Evolutionary conservation across 1,140 invertebrate genomes (phyloP), one percentile per base, ranked within the genome.

Genomic region (Meteorus sp.): DNA sequence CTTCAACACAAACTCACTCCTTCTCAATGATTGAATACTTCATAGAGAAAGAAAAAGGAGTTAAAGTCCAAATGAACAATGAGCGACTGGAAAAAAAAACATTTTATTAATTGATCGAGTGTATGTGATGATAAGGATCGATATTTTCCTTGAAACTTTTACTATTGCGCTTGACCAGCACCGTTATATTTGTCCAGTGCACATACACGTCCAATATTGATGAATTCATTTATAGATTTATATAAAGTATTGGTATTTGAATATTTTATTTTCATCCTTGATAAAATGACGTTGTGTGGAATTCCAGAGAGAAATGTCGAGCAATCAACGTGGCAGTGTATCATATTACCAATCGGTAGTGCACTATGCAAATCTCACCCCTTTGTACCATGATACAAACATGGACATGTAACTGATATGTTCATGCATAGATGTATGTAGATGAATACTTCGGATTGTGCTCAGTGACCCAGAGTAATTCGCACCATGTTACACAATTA

Each of bases 291-390:
- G 68, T 71, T 71, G 59, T 43, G 22, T 37, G 59, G 9, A 45
- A 61, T 61, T 41, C 11, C 19, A 23, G 23, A 57, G 13, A 55
- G 62, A 66, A 68, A 71, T 69, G 63, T 69, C 39, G 66, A 68
- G 62, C 59, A 65, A 67, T 51, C 59, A 57, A 59, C 64, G 50
- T 41, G 31, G 50, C 25, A 58, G 58, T 62, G 39, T 45, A 35
- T 47, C 35, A 44, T 37, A 17, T 23, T 11, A 55, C 54, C 35
- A 3, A 39, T 39, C 8, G 8, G 35, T 33, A 11, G 6, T n/a
- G 52, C 25, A 58, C 29, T 60, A 66, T 69, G 68, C 63, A 62
- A 70, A 71, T 68, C 23, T 45, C 47, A 61, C 25, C 58, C 15
- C 56, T 50, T 43, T 20, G 15, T 52, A 33, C 23, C 43, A 17